A percentile compares a stretch with the other conserved stretches of the same genome.
These are phyloP conservation scores for Bursaphelenchus okinawaensis DNA, from an alignment of 2,888 invertebrate genomes.

Conservation along the genomic window DNA sequence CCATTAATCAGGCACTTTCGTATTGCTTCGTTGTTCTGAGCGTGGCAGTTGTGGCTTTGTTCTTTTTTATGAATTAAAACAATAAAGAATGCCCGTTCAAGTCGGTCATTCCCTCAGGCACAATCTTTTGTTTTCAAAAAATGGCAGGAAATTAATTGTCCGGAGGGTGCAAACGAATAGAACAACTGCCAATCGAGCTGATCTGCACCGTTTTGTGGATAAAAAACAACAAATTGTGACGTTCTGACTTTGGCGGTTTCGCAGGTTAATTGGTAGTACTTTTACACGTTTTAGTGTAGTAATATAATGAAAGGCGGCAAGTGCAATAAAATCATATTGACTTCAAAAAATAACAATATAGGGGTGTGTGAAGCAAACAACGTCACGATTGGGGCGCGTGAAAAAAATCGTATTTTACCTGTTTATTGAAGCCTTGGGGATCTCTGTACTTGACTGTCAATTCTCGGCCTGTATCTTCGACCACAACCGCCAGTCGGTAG, in stretches of 20 bases:
- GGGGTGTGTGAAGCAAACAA: too few relatives aligned
- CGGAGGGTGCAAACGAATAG: neutral
- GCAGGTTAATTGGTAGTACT: too few relatives aligned
- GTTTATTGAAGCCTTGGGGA: constrained; percentile 47
- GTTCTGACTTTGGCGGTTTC: too few relatives aligned
- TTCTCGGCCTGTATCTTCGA: constrained; percentile 35
- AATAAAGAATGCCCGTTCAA: neutral
- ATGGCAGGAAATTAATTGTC: neutral
- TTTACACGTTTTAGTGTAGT: too few relatives aligned
- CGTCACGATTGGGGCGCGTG: too few relatives aligned
- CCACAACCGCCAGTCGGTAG: constrained; percentile 35
- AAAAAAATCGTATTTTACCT: constrained; percentile 32
- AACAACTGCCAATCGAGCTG: neutral
- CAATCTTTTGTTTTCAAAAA: neutral
- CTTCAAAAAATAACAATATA: too few relatives aligned
- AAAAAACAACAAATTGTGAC: neutral
- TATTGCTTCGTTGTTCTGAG: neutral
- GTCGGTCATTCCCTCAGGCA: neutral
- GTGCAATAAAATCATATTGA: too few relatives aligned
- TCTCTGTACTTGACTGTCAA: constrained; percentile 43
- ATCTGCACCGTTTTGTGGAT: neutral
- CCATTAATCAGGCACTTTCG: neutral
- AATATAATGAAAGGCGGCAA: too few relatives aligned
- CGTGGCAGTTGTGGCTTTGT: neutral
- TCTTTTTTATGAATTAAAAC: neutral